A percentile compares a stretch with the other conserved stretches of the same genome.
phyloP scores from a whole-genome alignment of 2,888 invertebrate genomes.

The Drosophila borborema region DNA sequence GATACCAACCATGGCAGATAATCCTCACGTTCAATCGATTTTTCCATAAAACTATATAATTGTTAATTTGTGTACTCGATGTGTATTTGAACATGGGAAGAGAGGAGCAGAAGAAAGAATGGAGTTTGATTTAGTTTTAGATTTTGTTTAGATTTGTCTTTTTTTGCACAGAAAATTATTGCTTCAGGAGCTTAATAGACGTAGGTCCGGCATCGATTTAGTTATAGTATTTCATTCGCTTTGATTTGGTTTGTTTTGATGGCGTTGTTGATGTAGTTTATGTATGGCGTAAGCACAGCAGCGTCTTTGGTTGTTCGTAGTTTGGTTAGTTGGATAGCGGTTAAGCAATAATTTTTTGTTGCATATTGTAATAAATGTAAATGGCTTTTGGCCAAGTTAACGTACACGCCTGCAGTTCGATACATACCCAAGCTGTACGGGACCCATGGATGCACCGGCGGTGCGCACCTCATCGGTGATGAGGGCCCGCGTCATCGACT shows the following conservation, averaged over 20 bases:
- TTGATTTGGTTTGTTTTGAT: not conserved
- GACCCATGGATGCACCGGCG: constrained; percentile 92
- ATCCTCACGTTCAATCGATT: constrained; percentile 89
- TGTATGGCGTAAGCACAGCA: constrained; percentile 31
- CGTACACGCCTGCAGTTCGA: constrained; percentile 46
- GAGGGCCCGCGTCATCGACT: constrained; percentile 97
- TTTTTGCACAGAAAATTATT: constrained; percentile 74
- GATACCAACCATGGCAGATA: constrained; percentile 93
- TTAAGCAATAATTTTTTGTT: constrained; percentile 79
- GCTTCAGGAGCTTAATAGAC: constrained; percentile 36
- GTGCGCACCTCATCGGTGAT: constrained; percentile 96
- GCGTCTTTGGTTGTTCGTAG: constrained; percentile 28
- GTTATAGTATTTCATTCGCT: not conserved
- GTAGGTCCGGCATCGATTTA: constrained; percentile 1
- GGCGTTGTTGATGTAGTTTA: constrained; percentile 17
- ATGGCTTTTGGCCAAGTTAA: constrained; percentile 9
- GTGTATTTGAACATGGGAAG: constrained; percentile 42
- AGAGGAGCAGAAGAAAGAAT: constrained; percentile 74
- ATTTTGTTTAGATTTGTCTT: constrained; percentile 9
- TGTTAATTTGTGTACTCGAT: constrained; percentile 30
- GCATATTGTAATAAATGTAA: constrained; percentile 42
- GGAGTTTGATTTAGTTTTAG: constrained; percentile 56
- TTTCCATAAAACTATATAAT: constrained; percentile 90
- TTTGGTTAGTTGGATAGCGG: constrained; percentile 48
- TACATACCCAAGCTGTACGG: constrained; percentile 98